Evolutionary conservation across 2,888 invertebrate species (phyloP), one percentile per base, ranked within the genome.

Genomic region (Ypsolopha scabrella): DNA sequence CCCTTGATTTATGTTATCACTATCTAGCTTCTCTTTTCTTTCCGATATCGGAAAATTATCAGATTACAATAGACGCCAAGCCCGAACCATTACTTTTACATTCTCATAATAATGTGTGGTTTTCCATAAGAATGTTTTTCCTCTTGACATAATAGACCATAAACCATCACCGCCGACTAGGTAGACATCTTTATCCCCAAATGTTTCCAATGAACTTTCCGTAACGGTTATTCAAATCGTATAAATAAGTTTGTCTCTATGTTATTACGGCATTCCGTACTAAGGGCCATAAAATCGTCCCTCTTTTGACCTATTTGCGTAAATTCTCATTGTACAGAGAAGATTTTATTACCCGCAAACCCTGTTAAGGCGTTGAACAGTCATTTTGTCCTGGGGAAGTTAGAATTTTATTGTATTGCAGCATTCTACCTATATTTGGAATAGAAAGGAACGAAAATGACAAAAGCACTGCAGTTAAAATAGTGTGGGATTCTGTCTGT

Each of bases 221-320:
- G 33, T 49, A 34, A 41, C 39, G 41, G 33, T 49, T 41, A 49
- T 49, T 49, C 49, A 41, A 49, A 49, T 49, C 24, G 49, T 13
- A 49, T 49, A 41, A 49, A 49, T 49, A 41, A 49, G 41, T 49
- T 49, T 48, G 37, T 33, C 24, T 49, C 49, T 33, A 34, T 41
- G n/a, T 41, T 49, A 39, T 49, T 49, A 35, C 33, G 41, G 10
- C 11, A n/a, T 39, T 39, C 34, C 3, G 34, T 33, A 46, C n/a
- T 33, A 33, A 33, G 13, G 33, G 49, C 41, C 49, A 41, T 49
- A 49, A 49, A 48, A 49, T 10, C 34, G 24, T 11, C 11, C 49
- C 49, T 34, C 34, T 39, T 39, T 49, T 49, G 49, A 39, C 41
- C 49, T 49, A 49, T 49, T 49, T 49, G 49, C 41, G 39, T 38